Conservation (phyloP, 2,888 invertebrate species). For the Sacculina carcini region DNA sequence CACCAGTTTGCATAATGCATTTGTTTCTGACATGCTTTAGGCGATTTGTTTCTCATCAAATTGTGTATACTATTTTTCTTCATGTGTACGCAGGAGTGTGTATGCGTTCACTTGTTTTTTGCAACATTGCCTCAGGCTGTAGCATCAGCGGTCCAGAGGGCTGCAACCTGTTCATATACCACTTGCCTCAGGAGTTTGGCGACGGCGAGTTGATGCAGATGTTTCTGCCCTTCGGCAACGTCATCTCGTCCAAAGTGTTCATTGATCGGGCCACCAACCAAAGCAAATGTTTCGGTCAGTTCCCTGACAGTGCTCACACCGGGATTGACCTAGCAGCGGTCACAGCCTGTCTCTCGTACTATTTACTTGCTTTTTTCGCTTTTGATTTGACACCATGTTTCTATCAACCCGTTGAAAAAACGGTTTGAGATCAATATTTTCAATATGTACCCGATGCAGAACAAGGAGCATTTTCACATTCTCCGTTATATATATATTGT, state of each 20-base stretch:
- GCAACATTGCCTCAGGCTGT: constrained; percentile 46
- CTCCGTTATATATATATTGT: too few species aligned
- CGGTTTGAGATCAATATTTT: too few species aligned
- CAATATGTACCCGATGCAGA: too few species aligned
- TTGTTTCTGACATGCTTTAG: too few species aligned
- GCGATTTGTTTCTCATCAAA: background rate
- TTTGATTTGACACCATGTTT: too few species aligned
- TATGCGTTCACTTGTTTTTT: background rate
- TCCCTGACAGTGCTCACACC: too few species aligned
- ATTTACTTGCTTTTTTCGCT: too few species aligned
- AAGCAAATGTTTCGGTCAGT: constrained; percentile 98
- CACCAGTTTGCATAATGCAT: too few species aligned
- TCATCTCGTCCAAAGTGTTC: constrained; percentile 99
- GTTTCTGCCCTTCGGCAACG: constrained; percentile 98
- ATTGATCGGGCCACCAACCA: constrained; percentile 99
- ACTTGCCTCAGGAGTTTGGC: constrained; percentile 98
- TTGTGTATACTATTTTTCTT: background rate
- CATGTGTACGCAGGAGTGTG: background rate
- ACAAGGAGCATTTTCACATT: too few species aligned
- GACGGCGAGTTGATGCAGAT: constrained; percentile 98
- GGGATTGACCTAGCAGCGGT: too few species aligned
- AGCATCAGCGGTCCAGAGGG: constrained; percentile 96
- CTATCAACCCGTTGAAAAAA: too few species aligned
- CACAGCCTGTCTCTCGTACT: too few species aligned
- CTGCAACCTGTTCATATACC: constrained; percentile 99